Evolutionary conservation across 2,888 invertebrate species (phyloP), one percentile per base, ranked within the genome.

Genomic region (Callosobruchus maculatus): DNA sequence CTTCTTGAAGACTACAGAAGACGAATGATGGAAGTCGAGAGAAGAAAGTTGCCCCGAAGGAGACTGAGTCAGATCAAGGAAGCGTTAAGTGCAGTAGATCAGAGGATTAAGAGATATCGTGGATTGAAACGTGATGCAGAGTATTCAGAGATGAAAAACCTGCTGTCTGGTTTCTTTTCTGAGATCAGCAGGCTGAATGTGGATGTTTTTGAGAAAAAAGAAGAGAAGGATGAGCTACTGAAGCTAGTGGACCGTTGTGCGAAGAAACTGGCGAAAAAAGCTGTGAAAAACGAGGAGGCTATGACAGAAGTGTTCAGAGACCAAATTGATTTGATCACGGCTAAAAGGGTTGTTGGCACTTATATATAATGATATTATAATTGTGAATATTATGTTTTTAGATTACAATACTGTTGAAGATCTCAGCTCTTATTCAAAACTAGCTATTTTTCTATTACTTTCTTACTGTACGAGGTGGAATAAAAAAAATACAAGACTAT

Each of bases 71-170:
- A 74, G 20, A 73, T 80, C 68, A 72, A 72, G n/a, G 68, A 21
- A 20, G 72, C 77, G 13, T 70, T 78, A 18, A 73, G 76, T 22
- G 71, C 74, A 9, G 68, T 78, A 3, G 76, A 77, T 71, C 70
- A 74, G 2, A 31, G 72, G 9, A 73, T 80, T 5, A 22, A 71
- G 21, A n/a, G n/a, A 20, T 80, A 78, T 67, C 79, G 70, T 69
- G 79, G 79, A 0, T 68, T 80, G 9, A 80, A 75, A 68, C 75
- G 78, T 21, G 80, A 80, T 74, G 67, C 70, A 5, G 74, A 76
- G n/a, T 80, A 80, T 71, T 68, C 74, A 22, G 68, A 72, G 9
- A 22, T 80, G 0, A 75, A 74, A 30, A 77, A 74, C 26, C 72
- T 71, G 20, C 70, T 80, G 22, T 74, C 79, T 0, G 78, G 78